Base-by-base conservation (phyloP, 1,140 invertebrate species). In the Teleogryllus occipitalis region DNA sequence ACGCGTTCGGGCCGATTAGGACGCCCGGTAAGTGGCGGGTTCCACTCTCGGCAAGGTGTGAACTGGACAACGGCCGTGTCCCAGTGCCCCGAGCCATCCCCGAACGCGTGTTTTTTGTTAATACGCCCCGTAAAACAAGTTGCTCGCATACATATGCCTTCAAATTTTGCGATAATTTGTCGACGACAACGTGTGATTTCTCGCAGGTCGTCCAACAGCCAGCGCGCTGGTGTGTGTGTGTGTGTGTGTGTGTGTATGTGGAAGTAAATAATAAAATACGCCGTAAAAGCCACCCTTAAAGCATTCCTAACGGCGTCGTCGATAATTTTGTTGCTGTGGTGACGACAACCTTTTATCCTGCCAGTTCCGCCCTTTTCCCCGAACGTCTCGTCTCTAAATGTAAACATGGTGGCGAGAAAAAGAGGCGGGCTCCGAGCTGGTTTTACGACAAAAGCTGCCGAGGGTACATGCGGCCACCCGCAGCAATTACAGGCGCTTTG, bases 121-220 rank as follows among this genome's bases (percentile, higher is more conserved):
- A 65, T 65, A 14, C 18, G 10, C 54, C 54, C 10, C 18, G 10
- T 65, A 65, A 65, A 65, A 10, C 10, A 65, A 14, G 54, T 65
- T 18, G 54, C 54, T 65, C 18, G 54, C 18, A 65, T 65, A 65
- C 7, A 65, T 65, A 65, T 10, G 18, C 10, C 18, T 10, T 65
- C 54, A 65, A 65, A 65, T 65, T 65, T 65, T 65, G 54, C 54
- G 54, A 65, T 65, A 65, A 65, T 65, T 65, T 65, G 54, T 65
- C 54, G 54, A 65, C 54, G 54, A 65, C 54, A 65, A 65, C 54
- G 54, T 65, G 18, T 65, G 54, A 65, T 65, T 65, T 65, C 54
- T 65, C 10, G 54, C 7, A 14, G 54, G 27, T 39, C 27, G 27
- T 39, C 27, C 27, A 39, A 39, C 27, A 39, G 5, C 27, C 27